Evolutionary conservation across 2,888 invertebrate species (phyloP).

Genomic region (Merodon equestris): DNA sequence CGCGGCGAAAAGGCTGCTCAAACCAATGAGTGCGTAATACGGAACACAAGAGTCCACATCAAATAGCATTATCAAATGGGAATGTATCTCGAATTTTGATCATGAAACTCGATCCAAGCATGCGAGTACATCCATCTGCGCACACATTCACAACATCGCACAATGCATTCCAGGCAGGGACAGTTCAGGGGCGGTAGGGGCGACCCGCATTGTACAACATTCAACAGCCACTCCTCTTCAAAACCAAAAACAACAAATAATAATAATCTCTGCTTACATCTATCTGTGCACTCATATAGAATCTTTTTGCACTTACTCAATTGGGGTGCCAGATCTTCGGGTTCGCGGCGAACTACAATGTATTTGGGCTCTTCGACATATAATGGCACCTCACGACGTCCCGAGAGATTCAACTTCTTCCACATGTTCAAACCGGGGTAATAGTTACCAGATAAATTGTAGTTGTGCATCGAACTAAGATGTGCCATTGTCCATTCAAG

Average conservation of each 20-base stretch:
- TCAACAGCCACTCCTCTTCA: constrained; percentile 37
- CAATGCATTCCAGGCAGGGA: constrained; percentile 58
- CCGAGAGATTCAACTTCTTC: constrained; percentile 76
- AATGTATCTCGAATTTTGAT: constrained; percentile 51
- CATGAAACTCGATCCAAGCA: constrained; percentile 65
- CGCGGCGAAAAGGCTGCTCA: constrained; percentile 1
- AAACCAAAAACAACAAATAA: too few species aligned
- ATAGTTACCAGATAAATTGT: constrained; percentile 71
- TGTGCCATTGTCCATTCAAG: constrained; percentile 75
- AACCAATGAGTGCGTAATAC: constrained; percentile 44
- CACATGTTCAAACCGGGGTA: constrained; percentile 74
- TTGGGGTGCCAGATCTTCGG: constrained; percentile 53
- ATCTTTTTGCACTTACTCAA: constrained; percentile 68
- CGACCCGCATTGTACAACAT: constrained; percentile 64
- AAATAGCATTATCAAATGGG: constrained; percentile 6
- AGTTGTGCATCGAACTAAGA: constrained; percentile 72
- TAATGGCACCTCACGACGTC: constrained; percentile 75
- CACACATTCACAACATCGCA: constrained; percentile 20
- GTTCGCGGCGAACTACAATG: constrained; percentile 74
- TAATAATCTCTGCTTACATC: too few species aligned
- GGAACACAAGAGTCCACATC: constrained; percentile 18
- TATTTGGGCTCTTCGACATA: constrained; percentile 77
- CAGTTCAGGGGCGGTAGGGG: too few species aligned
- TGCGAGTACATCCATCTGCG: background rate
- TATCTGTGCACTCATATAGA: too few species aligned